Base-by-base conservation (phyloP, 2,888 invertebrate species). In the Dryadula phaetusa region DNA sequence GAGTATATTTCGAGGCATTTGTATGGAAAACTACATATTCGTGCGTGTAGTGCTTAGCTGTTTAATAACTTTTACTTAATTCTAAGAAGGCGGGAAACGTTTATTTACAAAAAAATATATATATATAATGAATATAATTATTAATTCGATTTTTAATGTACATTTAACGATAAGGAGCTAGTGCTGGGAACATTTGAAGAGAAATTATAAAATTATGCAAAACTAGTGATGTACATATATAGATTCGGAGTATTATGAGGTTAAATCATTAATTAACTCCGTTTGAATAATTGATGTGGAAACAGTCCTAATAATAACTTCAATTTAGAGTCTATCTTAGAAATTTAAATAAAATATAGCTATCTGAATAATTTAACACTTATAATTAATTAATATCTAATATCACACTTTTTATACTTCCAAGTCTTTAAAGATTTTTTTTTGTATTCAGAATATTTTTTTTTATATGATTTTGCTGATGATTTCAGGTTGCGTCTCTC, bases 361-460 rank as follows among this genome's bases (percentile, higher is more conserved):
- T 71, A 67, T 67, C 25, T 64, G 56, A 88, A 89, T 89, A 89
- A 88, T 84, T 88, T 90, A 91, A 85, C 84, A 82, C 87, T 87
- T 87, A 88, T 0, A 72, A 52, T 52, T 81, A 83, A 72, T 76
- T 86, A 82, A 69, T 54, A 54, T 75, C 89, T 92, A 92, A 86
- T 92, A 92, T 92, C 92, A 92, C 92, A 92, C 88, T 88, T 86
- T 84, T 72, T 67, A 75, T 75, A 69, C 10, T 47, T 62, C 61
- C 62, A 66, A 64, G 64, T 64, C 42, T 69, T 71, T 70, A 62
- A 68, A 72, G 46, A 46, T 14, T 37, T 14, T 18, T 62, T 22
- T 20, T 58, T 28, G 12, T 37, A 53, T 18, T 53, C 16, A 49
- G 18, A n/a, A 40, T 18, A 18, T 34, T 28, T 42, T 16, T 8